These are phyloP conservation scores for Clitarchus hookeri DNA, from an alignment of 2,888 invertebrate species.

Conservation along the genomic window DNA sequence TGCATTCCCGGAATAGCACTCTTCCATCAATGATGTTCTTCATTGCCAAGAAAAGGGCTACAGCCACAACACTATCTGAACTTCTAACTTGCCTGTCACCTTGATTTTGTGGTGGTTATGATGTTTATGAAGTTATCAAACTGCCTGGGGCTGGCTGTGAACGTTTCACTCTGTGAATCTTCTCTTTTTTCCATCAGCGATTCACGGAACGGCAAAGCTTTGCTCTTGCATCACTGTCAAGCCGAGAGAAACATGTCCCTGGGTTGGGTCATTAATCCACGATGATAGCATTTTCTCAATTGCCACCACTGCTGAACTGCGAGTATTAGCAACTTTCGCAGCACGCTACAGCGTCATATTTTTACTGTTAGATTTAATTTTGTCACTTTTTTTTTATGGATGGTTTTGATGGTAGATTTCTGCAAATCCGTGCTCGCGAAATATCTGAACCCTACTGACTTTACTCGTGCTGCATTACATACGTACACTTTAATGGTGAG, in stretches of 20 bases:
- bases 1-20: background rate
- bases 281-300: background rate
- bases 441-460: too few species aligned
- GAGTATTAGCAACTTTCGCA: background rate
- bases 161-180: background rate
- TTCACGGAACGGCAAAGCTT: background rate
- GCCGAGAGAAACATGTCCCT: background rate
- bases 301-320: background rate
- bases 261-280: background rate
- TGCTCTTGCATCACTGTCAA: conserved; percentile 3
- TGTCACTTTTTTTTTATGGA: background rate
- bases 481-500: too few species aligned
- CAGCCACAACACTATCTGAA: background rate
- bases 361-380: background rate
- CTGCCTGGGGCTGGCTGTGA: background rate
- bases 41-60: background rate
- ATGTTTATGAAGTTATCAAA: background rate
- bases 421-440: too few species aligned
- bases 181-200: background rate
- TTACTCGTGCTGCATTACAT: too few species aligned
- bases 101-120: background rate
- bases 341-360: background rate
- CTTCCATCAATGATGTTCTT: background rate
- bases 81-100: background rate
- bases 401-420: too few species aligned